Evolutionary conservation across 2,888 invertebrate species (phyloP).

Genomic region (Ormia ochracea): DNA sequence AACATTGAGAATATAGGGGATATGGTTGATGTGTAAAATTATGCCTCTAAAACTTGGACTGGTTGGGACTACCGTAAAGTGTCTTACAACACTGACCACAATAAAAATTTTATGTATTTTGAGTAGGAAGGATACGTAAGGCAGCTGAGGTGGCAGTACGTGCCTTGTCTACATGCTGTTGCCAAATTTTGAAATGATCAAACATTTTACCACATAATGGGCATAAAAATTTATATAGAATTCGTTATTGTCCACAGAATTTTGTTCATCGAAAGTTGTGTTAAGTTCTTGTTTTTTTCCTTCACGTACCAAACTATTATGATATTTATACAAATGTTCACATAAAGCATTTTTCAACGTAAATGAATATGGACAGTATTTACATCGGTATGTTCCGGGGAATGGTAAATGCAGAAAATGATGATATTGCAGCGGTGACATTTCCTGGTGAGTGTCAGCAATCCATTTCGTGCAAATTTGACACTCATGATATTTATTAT

Average conservation of each 20-base stretch:
- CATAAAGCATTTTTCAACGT: slow-evolving; percentile 69
- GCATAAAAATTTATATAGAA: slow-evolving; percentile 66
- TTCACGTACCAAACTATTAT: slow-evolving; percentile 61
- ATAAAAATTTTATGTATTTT: slow-evolving; percentile 69
- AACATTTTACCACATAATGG: slow-evolving; percentile 71
- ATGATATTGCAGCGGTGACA: slow-evolving; percentile 72
- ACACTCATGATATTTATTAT: slow-evolving; percentile 70
- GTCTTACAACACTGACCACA: slow-evolving; percentile 71
- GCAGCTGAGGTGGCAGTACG: slow-evolving; percentile 69
- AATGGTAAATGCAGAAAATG: slow-evolving; percentile 70
- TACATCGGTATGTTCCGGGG: slow-evolving; percentile 70
- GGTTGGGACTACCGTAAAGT: slow-evolving; percentile 70
- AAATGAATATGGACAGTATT: slow-evolving; percentile 68
- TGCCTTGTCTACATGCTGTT: slow-evolving; percentile 68
- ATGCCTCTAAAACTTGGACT: slow-evolving; percentile 69
- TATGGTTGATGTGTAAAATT: slow-evolving; percentile 71
- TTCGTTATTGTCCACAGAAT: slow-evolving; percentile 51
- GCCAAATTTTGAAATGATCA: slow-evolving; percentile 69
- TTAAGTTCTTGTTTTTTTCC: slow-evolving; percentile 61
- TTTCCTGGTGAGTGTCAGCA: slow-evolving; percentile 70
- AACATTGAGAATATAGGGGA: slow-evolving; percentile 66
- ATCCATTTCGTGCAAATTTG: slow-evolving; percentile 71
- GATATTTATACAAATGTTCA: slow-evolving; percentile 60
- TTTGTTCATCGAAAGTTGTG: slow-evolving; percentile 7
- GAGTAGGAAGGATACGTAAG: slow-evolving; percentile 69